These are phyloP conservation scores for Drosophila watanabei DNA, from an alignment of 1,140 invertebrate genomes.

Conservation along the genomic window DNA sequence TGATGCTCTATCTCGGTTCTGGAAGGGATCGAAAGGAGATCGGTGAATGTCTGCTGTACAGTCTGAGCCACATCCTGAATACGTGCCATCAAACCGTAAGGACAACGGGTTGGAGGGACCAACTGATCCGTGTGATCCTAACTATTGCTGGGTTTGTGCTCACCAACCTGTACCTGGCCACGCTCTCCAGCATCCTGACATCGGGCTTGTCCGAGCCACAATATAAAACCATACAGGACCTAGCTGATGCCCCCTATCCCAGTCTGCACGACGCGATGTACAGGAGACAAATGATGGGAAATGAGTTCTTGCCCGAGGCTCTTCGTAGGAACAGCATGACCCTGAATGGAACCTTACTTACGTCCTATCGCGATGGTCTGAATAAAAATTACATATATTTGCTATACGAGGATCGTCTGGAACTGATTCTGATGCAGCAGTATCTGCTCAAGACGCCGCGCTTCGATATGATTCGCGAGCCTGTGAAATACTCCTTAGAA, in stretches of 20 bases:
- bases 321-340: neutral
- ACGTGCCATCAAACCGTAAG: neutral
- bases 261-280: conserved; percentile 31
- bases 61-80: conserved; percentile 48
- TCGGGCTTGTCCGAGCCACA: conserved; percentile 58
- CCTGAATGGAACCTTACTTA: neutral
- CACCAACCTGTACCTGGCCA: conserved; percentile 61
- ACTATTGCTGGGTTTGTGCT: conserved; percentile 49
- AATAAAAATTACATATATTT: conserved; percentile 51
- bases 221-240: conserved; percentile 44
- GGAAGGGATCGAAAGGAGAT: conserved; percentile 20
- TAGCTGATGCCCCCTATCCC: conserved; percentile 39
- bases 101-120: conserved; percentile 11
- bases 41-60: conserved; percentile 41
- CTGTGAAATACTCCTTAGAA: conserved; percentile 14
- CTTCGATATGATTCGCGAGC: conserved; percentile 26
- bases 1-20: conserved; percentile 35
- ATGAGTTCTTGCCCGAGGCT: conserved; percentile 15
- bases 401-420: conserved; percentile 45
- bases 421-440: conserved; percentile 54
- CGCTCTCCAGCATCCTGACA: conserved; percentile 66
- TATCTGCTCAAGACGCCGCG: conserved; percentile 48
- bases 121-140: conserved; percentile 25
- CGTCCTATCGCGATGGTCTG: conserved; percentile 15
- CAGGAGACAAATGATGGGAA: neutral